These are phyloP conservation scores for Diogma glabrata DNA, from an alignment of 2,888 invertebrate species.

Conservation along the genomic window DNA sequence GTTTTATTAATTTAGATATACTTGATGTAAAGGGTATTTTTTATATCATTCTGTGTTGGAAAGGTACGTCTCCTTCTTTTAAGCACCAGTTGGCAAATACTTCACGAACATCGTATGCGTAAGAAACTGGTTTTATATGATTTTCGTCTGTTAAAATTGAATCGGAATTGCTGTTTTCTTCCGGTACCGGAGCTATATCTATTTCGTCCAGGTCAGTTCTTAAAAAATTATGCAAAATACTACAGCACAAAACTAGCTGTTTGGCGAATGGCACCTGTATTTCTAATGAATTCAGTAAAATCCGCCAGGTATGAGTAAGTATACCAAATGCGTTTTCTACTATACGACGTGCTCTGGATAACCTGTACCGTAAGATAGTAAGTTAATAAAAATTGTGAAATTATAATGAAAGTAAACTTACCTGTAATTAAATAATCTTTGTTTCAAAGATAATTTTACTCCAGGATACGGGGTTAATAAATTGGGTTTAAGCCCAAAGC, in stretches of 20 bases:
- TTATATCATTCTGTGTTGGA: background rate
- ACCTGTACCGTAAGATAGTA: background rate
- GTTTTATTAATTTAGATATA: no score
- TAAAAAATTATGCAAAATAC: background rate
- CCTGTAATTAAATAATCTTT: background rate
- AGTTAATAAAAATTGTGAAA: constrained; percentile 1
- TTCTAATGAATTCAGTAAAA: background rate
- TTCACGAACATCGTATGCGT: background rate
- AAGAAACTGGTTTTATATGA: background rate
- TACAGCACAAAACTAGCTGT: background rate
- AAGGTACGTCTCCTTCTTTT: background rate
- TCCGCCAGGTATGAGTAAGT: background rate
- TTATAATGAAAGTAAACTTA: no score
- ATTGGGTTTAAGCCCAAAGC: no score
- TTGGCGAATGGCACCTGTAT: background rate
- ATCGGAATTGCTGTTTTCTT: background rate
- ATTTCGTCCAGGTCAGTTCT: background rate
- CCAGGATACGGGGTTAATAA: background rate
- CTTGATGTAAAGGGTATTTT: no score
- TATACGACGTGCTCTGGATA: background rate
- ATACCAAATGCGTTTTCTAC: background rate
- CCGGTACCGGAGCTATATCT: background rate
- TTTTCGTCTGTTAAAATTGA: background rate
- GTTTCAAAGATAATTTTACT: background rate
- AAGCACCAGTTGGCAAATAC: background rate